phyloP scores from a whole-genome alignment of 2,113 vertebrate species.

The Chlorodrepanis virens region DNA sequence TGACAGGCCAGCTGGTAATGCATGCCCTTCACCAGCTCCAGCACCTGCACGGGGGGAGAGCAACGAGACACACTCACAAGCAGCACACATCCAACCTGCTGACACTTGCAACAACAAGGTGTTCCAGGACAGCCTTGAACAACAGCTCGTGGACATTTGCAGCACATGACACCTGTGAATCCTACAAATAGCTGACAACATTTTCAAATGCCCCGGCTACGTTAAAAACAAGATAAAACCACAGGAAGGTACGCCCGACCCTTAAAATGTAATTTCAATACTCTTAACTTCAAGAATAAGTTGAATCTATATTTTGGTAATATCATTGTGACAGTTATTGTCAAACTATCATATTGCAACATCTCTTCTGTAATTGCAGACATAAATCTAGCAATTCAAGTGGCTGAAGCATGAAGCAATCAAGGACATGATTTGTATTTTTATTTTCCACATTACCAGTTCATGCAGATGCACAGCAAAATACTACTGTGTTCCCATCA shows the following conservation, averaged over 20 bases:
- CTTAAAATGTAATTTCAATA: conserved; percentile 23
- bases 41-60: conserved; percentile 75
- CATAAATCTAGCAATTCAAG: conserved; percentile 54
- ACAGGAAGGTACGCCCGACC: neutral
- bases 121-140: neutral
- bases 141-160: neutral
- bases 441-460: conserved; percentile 51
- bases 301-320: conserved; percentile 35
- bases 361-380: conserved; percentile 45
- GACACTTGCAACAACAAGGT: neutral
- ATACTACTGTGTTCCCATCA: conserved; percentile 5
- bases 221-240: conserved; percentile 16
- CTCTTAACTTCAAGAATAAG: conserved; percentile 29
- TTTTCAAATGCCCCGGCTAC: neutral
- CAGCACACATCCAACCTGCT: neutral
- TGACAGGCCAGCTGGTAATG: conserved; percentile 98
- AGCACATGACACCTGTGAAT: neutral
- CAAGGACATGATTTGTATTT: conserved; percentile 48
- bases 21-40: conserved; percentile 96
- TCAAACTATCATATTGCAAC: conserved; percentile 31
- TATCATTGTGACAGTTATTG: conserved; percentile 55
- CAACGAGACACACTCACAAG: neutral
- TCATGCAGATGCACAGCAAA: conserved; percentile 50
- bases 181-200: neutral
- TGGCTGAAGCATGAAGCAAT: conserved; percentile 55